Evolutionary conservation across 2,888 invertebrate species (phyloP), one percentile per base, ranked within the genome.

Genomic region (Caenorhabditis sulstoni): DNA sequence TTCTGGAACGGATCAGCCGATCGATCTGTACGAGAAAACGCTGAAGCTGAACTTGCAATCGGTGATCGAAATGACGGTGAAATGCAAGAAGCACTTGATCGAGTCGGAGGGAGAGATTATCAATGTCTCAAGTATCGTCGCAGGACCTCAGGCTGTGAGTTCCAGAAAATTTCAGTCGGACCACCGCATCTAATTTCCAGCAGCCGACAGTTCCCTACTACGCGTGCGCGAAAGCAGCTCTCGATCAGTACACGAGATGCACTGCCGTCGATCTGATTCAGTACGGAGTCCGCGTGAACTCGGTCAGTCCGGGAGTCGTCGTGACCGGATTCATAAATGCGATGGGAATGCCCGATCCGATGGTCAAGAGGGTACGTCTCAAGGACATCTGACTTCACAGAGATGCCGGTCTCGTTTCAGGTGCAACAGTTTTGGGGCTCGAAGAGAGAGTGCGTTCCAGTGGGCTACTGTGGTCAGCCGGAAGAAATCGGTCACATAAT

Each of bases 51-150:
- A 73, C 22, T 45, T 73, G 11, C 65, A 65, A 53, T 49, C 58
- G 1, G 68, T 76, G 11, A 47, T 76, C 22, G 64, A 64, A 39
- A 52, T 76, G 64, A 76, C 68, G 3, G 64, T 65, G 29, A 68
- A 68, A 23, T 58, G 68, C 14, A 68, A 64, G 39, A 61, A 59
- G 9, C 68, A 76, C 49, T 29, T 76, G 58, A 66, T 64, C 23
- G 59, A 64, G 9, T 52, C 64, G 0, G 58, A 68, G n/a, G 76
- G 76, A 65, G 76, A 76, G 39, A 70, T 76, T 20, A 68, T 76
- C 1, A 76, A 76, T 47, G 76, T 76, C 22, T 76, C 76, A n/a
- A 76, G 76, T 53, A 76, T 76, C 44, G 68, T 58, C 37, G 68
- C 68, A 14, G 76, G 76, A 22, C 76, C 76, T 45, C 76, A 68